Evolutionary conservation across 1,140 invertebrate species (phyloP).

Genomic region (Drosophila navojoa): DNA sequence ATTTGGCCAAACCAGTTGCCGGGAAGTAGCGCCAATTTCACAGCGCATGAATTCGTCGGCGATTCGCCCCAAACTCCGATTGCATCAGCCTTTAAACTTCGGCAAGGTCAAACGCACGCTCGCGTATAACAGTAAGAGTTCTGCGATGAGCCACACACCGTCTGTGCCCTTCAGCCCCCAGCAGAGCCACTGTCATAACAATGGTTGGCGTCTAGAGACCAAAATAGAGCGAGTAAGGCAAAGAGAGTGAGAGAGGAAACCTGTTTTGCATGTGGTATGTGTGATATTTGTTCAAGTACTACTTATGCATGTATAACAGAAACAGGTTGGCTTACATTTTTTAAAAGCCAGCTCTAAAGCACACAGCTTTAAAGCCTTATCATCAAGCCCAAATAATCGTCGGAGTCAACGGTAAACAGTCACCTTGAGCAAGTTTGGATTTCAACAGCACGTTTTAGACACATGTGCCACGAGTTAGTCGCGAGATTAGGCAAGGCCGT

Average conservation of each 20-base stretch:
- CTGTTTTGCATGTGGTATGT: slow-evolving; percentile 30
- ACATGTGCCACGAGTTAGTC: slow-evolving; percentile 19
- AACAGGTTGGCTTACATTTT: slow-evolving; percentile 44
- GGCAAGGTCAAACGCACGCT: slow-evolving; percentile 45
- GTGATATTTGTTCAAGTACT: background rate
- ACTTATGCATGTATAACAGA: slow-evolving; percentile 6
- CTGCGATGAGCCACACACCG: slow-evolving; percentile 14
- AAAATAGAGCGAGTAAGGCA: background rate
- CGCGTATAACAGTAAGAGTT: slow-evolving; percentile 41
- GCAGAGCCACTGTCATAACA: background rate
- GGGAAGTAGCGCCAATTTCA: slow-evolving; percentile 10
- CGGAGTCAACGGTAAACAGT: background rate
- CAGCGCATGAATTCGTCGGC: background rate
- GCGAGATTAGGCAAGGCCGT: slow-evolving; percentile 5
- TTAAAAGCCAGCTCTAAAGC: slow-evolving; percentile 7
- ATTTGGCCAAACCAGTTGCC: slow-evolving; percentile 16
- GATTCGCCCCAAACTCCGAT: slow-evolving; percentile 19
- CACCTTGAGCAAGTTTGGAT: slow-evolving; percentile 25
- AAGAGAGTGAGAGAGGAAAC: slow-evolving; percentile 12
- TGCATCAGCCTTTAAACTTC: slow-evolving; percentile 55
- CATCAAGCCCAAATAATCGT: background rate
- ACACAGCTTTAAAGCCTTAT: background rate
- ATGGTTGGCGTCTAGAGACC: background rate
- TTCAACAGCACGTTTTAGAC: slow-evolving; percentile 36
- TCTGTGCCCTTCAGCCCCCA: slow-evolving; percentile 6